Evolutionary conservation across 1,140 invertebrate species (phyloP), one percentile per base, ranked within the genome.

Genomic region (Lordiphosa mommai): DNA sequence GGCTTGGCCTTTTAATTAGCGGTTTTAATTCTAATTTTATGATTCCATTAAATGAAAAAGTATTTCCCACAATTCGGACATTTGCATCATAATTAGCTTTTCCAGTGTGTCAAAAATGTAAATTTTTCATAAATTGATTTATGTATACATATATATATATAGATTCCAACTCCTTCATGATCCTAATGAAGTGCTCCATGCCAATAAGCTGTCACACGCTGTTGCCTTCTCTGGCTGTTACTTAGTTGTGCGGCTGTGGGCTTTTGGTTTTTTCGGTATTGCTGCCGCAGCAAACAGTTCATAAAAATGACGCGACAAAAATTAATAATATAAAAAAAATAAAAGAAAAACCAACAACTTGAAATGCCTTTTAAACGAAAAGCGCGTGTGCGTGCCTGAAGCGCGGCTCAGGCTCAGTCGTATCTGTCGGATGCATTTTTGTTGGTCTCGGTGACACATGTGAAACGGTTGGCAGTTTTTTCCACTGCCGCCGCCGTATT

Each of bases 391-490:
- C 72, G 72, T 76, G 72, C 66, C 65, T 72, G 56, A 66, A 72
- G 70, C 70, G 60, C 53, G 51, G 58, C 47, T 64, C 40, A 50
- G 65, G 33, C 51, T 10, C 38, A 51, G 53, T 60, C 64, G 50
- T 80, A 82, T 60, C 76, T 80, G 76, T 82, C 61, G 71, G 71
- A 82, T 80, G 79, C 76, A 71, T 74, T 80, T 76, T 61, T 50
- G 66, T 69, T 63, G 49, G 57, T 65, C 51, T 38, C 41, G 43
- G 16, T 61, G 71, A 71, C 71, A 80, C 66, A 82, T 82, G 76
- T 67, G 74, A 69, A 65, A 57, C 53, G 38, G 30, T 38, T 46
- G 23, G 27, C 6, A 37, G 38, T 38, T 46, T 40, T 41, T 16
- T 63, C 16, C 41, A 34, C 33, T 65, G 14, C 41, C 17, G 17